Percentiles rank a stretch among this genome's conserved stretches.
Conservation (phyloP, 1,140 invertebrate genomes). For the Drosophila obscura region DNA sequence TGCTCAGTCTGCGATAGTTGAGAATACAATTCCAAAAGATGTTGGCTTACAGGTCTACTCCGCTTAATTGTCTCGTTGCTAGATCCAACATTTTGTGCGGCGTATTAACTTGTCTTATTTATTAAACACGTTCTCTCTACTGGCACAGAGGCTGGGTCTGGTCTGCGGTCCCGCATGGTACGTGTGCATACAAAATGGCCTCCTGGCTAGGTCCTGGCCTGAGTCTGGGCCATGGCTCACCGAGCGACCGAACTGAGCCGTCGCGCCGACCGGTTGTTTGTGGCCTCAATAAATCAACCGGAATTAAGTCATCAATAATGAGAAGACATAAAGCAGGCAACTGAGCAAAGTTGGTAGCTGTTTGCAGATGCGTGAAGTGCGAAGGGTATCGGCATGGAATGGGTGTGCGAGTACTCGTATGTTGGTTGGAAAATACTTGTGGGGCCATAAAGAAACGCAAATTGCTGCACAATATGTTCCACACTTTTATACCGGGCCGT, state of each 20-base stretch:
- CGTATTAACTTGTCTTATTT: conserved; percentile 75
- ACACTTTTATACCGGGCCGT: conserved; percentile 5
- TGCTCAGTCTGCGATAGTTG: conserved; percentile 14
- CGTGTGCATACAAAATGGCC: conserved; percentile 72
- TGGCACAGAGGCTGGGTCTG: conserved; percentile 13
- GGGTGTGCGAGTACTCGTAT: not conserved
- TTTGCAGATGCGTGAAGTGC: conserved; percentile 33
- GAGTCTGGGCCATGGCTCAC: conserved; percentile 32
- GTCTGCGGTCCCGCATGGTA: conserved; percentile 24
- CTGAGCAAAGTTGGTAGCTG: conserved; percentile 53
- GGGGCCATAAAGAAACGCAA: conserved; percentile 55
- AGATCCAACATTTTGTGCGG: conserved; percentile 50
- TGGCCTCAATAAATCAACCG: conserved; percentile 80
- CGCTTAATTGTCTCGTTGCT: conserved; percentile 11
- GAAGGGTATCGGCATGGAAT: not conserved
- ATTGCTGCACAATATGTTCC: conserved; percentile 38
- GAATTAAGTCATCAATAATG: conserved; percentile 81
- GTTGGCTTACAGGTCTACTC: not conserved
- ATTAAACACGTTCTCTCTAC: conserved; percentile 66
- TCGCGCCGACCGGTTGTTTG: conserved; percentile 63
- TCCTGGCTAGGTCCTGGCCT: conserved; percentile 18
- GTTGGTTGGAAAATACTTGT: conserved; percentile 31
- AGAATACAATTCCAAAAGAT: conserved; percentile 15
- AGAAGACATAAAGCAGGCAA: conserved; percentile 75
- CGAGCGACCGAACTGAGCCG: conserved; percentile 17